phyloP scores from a whole-genome alignment of 1,140 invertebrate genomes.

The Drosophila pachea region DNA sequence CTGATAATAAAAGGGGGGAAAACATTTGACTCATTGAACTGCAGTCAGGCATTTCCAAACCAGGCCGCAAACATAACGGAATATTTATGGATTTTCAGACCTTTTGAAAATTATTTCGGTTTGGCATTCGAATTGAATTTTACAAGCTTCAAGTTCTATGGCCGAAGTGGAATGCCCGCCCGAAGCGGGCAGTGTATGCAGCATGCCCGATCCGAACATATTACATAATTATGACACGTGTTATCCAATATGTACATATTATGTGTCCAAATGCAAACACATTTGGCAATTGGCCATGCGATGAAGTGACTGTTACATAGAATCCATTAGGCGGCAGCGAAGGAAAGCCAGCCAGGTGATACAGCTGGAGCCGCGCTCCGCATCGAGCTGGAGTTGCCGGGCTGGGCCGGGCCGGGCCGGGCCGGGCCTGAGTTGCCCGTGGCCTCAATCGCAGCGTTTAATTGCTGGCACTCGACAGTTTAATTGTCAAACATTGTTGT shows the following conservation, averaged over 20 bases:
- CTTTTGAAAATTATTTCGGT: too few species aligned
- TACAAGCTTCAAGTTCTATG: not conserved
- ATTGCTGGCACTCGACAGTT: slow-evolving; percentile 46
- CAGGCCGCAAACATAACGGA: too few species aligned
- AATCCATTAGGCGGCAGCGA: slow-evolving; percentile 60
- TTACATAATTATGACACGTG: slow-evolving; percentile 43
- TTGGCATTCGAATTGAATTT: too few species aligned
- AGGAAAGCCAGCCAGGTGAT: slow-evolving; percentile 15
- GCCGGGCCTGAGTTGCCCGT: slow-evolving; percentile 34
- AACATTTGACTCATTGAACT: too few species aligned
- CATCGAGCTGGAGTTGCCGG: not conserved
- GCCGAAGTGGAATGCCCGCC: not conserved
- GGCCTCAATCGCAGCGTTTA: slow-evolving; percentile 55
- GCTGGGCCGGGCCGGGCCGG: too few species aligned
- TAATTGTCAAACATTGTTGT: slow-evolving; percentile 71
- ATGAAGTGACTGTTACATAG: slow-evolving; percentile 55
- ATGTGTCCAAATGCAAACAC: slow-evolving; percentile 30
- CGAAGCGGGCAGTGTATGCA: not conserved
- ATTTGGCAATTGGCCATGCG: slow-evolving; percentile 59
- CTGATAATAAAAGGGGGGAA: too few species aligned
- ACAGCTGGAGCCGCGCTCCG: not conserved
- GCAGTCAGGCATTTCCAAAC: too few species aligned
- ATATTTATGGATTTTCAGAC: too few species aligned
- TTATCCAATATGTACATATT: slow-evolving; percentile 15
- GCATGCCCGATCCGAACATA: slow-evolving; percentile 16